phyloP scores from a whole-genome alignment of 2,797 vertebrate species.

The Pseudomugil tenellus region DNA sequence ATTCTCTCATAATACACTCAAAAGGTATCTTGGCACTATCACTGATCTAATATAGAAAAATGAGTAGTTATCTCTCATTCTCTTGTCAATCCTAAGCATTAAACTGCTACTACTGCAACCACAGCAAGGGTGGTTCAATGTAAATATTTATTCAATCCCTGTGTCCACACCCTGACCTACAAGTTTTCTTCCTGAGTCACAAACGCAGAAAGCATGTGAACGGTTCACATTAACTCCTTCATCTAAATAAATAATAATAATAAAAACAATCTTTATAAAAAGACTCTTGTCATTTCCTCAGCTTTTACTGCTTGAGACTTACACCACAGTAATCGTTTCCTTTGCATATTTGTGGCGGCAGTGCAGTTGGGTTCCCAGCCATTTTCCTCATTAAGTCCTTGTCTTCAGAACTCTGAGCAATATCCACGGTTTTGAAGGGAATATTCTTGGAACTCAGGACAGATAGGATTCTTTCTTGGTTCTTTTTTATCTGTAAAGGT shows the following conservation, averaged over 20 bases:
- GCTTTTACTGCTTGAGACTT: slow-evolving; percentile 33
- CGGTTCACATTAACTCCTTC: slow-evolving; percentile 8
- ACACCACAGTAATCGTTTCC: slow-evolving; percentile 70
- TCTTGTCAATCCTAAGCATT: background rate
- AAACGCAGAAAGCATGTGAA: background rate
- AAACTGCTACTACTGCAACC: background rate
- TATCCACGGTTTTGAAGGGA: slow-evolving; percentile 24
- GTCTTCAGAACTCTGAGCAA: background rate
- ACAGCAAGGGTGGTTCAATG: background rate
- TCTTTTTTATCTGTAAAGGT: slow-evolving; percentile 52
- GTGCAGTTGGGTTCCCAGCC: slow-evolving; percentile 12
- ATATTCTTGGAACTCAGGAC: slow-evolving; percentile 44
- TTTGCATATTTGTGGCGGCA: slow-evolving; percentile 72
- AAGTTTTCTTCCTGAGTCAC: background rate
- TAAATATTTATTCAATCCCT: slow-evolving; percentile 54
- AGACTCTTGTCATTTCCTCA: background rate
- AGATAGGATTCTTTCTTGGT: slow-evolving; percentile 21
- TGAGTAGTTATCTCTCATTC: background rate
- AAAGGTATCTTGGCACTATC: too few species aligned
- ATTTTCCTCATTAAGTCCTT: slow-evolving; percentile 60
- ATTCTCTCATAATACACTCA: background rate
- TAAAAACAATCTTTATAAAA: too few species aligned
- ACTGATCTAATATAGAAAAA: background rate
- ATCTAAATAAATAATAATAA: background rate
- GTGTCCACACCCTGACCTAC: slow-evolving; percentile 28